Conservation (phyloP, 2,888 invertebrate genomes). For the Zygothrica quintamaculata region DNA sequence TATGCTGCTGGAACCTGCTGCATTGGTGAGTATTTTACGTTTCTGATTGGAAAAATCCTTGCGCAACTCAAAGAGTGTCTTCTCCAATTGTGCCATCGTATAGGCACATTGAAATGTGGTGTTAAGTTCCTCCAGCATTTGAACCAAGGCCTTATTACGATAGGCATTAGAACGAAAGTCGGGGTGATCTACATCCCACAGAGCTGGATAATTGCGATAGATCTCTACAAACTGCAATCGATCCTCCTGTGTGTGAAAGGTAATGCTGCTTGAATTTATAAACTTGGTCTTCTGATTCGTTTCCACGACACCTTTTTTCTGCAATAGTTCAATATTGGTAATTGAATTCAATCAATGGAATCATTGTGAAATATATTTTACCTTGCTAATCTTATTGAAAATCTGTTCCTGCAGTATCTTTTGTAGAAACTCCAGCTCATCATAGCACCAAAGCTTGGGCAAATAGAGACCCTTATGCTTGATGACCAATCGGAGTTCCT, state of each 20-base stretch:
- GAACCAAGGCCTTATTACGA: constrained; percentile 68
- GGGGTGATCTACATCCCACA: constrained; percentile 82
- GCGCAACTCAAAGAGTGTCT: constrained; percentile 71
- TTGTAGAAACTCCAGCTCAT: constrained; percentile 78
- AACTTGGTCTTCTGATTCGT: constrained; percentile 70
- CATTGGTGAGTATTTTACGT: constrained; percentile 60
- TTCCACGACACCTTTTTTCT: constrained; percentile 73
- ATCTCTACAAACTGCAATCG: constrained; percentile 78
- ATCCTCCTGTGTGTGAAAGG: constrained; percentile 60
- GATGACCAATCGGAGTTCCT: constrained; percentile 74
- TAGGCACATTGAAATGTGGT: constrained; percentile 51
- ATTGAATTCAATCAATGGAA: too few relatives aligned
- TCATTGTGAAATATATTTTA: constrained; percentile 25
- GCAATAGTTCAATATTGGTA: neutral
- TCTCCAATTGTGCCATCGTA: constrained; percentile 70
- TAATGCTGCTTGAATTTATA: constrained; percentile 60
- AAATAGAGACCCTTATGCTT: constrained; percentile 77
- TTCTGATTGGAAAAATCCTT: constrained; percentile 76
- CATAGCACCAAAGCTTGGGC: constrained; percentile 81
- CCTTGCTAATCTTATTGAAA: constrained; percentile 71
- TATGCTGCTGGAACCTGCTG: constrained; percentile 34
- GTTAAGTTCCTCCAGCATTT: constrained; percentile 77
- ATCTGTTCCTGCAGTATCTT: constrained; percentile 75
- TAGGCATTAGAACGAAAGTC: constrained; percentile 78
- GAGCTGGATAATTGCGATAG: constrained; percentile 69